Evolutionary conservation across 2,113 vertebrate genomes (phyloP), one percentile per base, ranked within the genome.

Genomic region (Aptenodytes patagonicus): DNA sequence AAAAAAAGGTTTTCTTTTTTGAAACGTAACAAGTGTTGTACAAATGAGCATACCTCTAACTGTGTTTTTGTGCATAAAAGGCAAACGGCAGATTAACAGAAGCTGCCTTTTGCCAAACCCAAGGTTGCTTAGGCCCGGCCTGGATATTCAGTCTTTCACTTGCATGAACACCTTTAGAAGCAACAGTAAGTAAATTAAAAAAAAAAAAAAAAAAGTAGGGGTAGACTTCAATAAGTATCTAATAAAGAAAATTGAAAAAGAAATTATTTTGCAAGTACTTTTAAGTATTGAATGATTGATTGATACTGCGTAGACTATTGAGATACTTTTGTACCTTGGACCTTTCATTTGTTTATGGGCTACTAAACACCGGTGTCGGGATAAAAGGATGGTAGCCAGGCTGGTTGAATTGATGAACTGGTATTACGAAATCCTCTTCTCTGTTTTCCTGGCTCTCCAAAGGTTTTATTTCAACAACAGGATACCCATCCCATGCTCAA

Each of bases 191-290:
- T 70, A 77, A 88, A 96, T 40, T 10, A 80, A 93, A 89, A 73
- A 52, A 17, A 11, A 14, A 10, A 17, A 17, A 47, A 8, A 16
- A 19, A 18, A 38, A 0, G 2, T n/a, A 2, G 10, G 11, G 5
- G 4, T 47, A n/a, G 4, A 32, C 7, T 93, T 97, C 84, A 90
- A 89, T 95, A 85, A 54, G 26, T 89, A 69, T 55, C 31, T 84
- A 95, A 84, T 14, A 94, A 97, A 97, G 51, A 57, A 71, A 76
- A 85, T 10, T 90, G 22, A 61, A 75, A 91, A 91, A 85, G 16
- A 90, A 95, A 73, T 68, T 21, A 93, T 93, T 91, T 92, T 84
- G 14, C 10, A 76, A 88, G 19, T 77, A 84, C 28, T 85, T 77
- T 77, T 78, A 83, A 25, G 13, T 80, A 79, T 93, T 87, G 25